These are phyloP conservation scores for Sylvia borin DNA, from an alignment of 2,797 vertebrate genomes.

Conservation along the genomic window DNA sequence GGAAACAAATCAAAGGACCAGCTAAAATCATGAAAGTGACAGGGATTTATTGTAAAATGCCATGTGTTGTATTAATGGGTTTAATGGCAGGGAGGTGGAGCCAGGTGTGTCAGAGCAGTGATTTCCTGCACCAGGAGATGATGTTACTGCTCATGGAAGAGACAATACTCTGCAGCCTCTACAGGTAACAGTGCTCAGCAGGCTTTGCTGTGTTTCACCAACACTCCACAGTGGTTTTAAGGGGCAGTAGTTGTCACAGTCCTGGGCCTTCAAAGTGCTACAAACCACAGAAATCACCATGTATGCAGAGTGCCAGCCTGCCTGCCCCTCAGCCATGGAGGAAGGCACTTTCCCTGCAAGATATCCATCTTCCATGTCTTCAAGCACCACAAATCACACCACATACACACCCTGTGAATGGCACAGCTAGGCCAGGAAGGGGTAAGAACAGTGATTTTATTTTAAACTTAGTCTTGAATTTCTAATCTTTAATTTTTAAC, in stretches of 20 bases:
- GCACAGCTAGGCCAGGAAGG: not conserved
- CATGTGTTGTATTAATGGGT: slow-evolving; percentile 33
- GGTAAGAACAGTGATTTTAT: not conserved
- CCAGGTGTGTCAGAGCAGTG: slow-evolving; percentile 37
- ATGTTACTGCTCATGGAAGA: not conserved
- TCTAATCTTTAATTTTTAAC: not conserved
- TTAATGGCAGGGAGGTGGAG: slow-evolving; percentile 14
- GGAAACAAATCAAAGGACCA: slow-evolving; percentile 78
- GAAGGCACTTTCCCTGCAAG: not conserved
- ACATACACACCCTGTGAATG: accelerated
- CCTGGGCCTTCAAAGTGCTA: not conserved
- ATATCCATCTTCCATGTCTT: accelerated
- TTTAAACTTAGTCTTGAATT: not conserved
- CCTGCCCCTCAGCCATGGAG: accelerated
- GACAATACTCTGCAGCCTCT: not conserved
- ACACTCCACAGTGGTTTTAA: not conserved
- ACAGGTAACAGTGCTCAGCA: not conserved
- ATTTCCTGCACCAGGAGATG: not conserved
- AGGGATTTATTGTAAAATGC: slow-evolving; percentile 53
- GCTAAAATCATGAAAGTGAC: slow-evolving; percentile 67
- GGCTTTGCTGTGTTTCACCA: not conserved
- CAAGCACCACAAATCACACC: accelerated
- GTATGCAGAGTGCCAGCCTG: not conserved
- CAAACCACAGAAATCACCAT: accelerated
- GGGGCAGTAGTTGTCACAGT: not conserved